Conservation (phyloP, 2,113 vertebrate species). For the human region GRCh38 chr18:21248501-21249000, state of each 20-base stretch:
- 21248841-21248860: background rate
- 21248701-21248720: background rate
- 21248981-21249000: background rate
- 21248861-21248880: background rate
- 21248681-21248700: background rate
- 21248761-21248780: background rate
- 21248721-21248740: background rate
- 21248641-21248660: constrained; percentile 20
- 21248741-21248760: constrained; percentile 29
- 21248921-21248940: constrained; percentile 20
- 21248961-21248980: constrained; percentile 8
- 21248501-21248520: constrained; percentile 18
- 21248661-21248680: constrained; percentile 31
- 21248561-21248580: constrained; percentile 13
- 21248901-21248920: background rate
- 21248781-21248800: constrained; percentile 38
- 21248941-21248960: constrained; percentile 3
- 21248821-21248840: background rate
- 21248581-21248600: background rate
- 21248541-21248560: constrained; percentile 1
- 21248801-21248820: background rate
- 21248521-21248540: background rate
- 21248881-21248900: background rate
- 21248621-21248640: background rate
- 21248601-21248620: background rate